Evolutionary conservation across 1,140 invertebrate genomes (phyloP).

Genomic region (Cheumatopsyche charites): DNA sequence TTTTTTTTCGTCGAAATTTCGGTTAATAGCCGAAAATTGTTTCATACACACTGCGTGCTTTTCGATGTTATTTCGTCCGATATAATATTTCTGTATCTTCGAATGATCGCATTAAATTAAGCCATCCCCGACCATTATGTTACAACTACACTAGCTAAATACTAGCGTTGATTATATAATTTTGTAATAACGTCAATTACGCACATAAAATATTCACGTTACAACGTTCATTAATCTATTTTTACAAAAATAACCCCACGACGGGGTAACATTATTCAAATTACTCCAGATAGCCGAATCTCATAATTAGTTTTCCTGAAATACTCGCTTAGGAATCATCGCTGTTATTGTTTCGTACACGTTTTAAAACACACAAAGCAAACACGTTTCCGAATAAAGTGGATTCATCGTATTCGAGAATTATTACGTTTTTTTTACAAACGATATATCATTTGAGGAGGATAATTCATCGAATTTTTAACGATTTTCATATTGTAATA

Average conservation of each 20-base stretch:
- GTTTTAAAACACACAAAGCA: background rate
- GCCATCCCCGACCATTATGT: slow-evolving; percentile 1
- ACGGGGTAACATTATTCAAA: slow-evolving; percentile 14
- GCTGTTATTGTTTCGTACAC: background rate
- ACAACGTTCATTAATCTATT: slow-evolving; percentile 25
- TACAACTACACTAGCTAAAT: background rate
- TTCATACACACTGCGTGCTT: background rate
- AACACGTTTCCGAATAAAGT: no score
- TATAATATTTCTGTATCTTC: background rate
- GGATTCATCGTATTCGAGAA: no score
- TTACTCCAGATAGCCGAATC: slow-evolving; percentile 9
- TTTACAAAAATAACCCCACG: slow-evolving; percentile 15
- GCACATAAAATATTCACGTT: slow-evolving; percentile 23
- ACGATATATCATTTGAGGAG: no score
- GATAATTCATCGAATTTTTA: no score
- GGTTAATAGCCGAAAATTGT: slow-evolving; percentile 7
- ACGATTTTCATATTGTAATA: no score
- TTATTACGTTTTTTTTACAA: no score
- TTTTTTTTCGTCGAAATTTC: background rate
- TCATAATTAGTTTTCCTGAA: slow-evolving; percentile 13
- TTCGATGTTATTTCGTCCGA: no score
- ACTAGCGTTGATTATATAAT: slow-evolving; percentile 22
- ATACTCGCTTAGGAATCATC: background rate
- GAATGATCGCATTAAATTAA: slow-evolving; percentile 25
- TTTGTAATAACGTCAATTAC: slow-evolving; percentile 26